Conservation (phyloP, 2,113 vertebrate species). For the Chaetops frenatus region DNA sequence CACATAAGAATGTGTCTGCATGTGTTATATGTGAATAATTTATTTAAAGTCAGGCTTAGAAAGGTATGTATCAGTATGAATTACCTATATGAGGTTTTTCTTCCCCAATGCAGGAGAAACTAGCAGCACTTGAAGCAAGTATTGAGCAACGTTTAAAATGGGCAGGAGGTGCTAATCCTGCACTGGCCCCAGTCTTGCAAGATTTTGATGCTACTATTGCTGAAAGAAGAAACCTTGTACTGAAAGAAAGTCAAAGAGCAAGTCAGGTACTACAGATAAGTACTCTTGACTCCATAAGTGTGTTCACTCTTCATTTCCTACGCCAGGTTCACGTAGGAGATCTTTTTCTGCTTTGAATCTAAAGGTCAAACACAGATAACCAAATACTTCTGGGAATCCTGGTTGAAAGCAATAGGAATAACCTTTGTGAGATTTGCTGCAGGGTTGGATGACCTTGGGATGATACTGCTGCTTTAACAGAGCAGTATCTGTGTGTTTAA, state of each 20-base stretch:
- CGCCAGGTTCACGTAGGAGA: background rate
- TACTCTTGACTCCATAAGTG: background rate
- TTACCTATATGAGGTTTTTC: rapidly evolving
- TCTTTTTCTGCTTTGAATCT: background rate
- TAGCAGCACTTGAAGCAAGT: conserved; percentile 90
- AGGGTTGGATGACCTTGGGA: background rate
- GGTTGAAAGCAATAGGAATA: background rate
- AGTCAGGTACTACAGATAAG: conserved; percentile 77
- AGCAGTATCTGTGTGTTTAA: background rate
- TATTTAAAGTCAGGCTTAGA: background rate
- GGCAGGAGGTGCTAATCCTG: conserved; percentile 96
- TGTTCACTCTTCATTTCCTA: background rate
- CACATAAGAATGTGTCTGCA: background rate
- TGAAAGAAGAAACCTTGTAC: conserved; percentile 87
- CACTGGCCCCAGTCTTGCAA: conserved; percentile 90
- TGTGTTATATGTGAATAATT: background rate
- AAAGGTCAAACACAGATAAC: background rate
- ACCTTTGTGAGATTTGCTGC: background rate
- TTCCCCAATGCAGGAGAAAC: conserved; percentile 81
- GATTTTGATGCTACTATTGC: conserved; percentile 97
- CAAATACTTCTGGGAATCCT: background rate
- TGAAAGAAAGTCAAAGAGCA: conserved; percentile 90
- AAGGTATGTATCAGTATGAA: background rate
- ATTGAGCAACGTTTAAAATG: conserved; percentile 98
- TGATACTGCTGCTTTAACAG: background rate